These are phyloP conservation scores for Luscinia luscinia DNA, from an alignment of 2,797 vertebrate species.

Conservation along the genomic window DNA sequence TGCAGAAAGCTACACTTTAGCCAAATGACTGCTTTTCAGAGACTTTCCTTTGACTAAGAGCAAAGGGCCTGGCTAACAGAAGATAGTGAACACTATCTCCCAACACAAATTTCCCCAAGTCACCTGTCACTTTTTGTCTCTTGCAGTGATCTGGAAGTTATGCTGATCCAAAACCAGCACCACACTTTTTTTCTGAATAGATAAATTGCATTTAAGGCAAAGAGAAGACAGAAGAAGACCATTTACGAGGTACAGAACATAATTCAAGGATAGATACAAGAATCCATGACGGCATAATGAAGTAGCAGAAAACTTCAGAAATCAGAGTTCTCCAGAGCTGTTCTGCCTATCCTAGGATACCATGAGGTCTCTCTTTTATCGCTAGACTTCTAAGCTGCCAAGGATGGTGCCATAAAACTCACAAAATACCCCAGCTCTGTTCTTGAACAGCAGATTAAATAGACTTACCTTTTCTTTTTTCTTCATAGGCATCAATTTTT, in stretches of 20 bases:
- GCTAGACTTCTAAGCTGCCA: not conserved
- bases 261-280: not conserved
- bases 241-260: not conserved
- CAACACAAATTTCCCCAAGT: not conserved
- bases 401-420: not conserved
- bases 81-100: not conserved
- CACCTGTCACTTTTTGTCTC: not conserved
- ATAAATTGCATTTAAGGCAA: not conserved
- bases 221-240: not conserved
- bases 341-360: not conserved
- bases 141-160: not conserved
- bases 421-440: not conserved
- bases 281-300: not conserved
- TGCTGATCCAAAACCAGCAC: not conserved
- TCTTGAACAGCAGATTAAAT: not conserved
- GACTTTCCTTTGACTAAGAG: not conserved
- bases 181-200: not conserved
- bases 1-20: not conserved
- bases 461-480: conserved; percentile 12
- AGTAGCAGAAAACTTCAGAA: not conserved
- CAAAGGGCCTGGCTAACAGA: not conserved
- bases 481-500: conserved; percentile 51
- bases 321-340: not conserved
- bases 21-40: not conserved
- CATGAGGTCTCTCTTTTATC: not conserved